Percentiles rank a stretch among this genome's conserved stretches.
phyloP scores from a whole-genome alignment of 2,113 vertebrate species.

The Jacana jacana region DNA sequence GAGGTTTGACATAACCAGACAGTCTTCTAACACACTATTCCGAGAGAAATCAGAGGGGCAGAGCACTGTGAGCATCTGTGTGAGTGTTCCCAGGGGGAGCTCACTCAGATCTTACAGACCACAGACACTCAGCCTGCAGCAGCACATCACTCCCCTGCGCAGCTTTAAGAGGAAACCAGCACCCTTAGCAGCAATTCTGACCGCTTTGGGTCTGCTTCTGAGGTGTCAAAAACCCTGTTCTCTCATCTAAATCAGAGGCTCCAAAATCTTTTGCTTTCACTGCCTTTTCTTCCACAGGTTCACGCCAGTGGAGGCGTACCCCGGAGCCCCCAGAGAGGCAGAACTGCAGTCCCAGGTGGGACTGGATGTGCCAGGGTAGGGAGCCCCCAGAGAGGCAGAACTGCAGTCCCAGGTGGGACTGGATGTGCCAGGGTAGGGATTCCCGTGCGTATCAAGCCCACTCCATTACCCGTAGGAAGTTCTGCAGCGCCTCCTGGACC shows the following conservation, averaged over 20 bases:
- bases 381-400: background rate
- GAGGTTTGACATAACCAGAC: background rate
- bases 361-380: fast-evolving
- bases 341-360: fast-evolving
- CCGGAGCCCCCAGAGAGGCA: background rate
- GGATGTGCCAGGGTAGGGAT: fast-evolving
- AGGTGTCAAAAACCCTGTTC: fast-evolving
- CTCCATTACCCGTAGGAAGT: constrained; percentile 84
- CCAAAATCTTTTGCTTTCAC: background rate
- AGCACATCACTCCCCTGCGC: fast-evolving
- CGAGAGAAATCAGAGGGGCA: background rate
- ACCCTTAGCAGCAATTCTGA: background rate
- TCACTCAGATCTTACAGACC: background rate
- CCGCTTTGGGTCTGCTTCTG: background rate
- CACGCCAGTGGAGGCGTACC: fast-evolving
- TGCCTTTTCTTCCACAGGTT: background rate
- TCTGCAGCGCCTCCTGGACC: constrained; percentile 86
- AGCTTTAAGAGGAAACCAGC: background rate
- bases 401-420: fast-evolving
- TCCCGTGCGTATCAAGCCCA: background rate
- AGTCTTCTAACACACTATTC: background rate
- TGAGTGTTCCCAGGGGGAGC: background rate
- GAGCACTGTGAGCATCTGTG: fast-evolving
- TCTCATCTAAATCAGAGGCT: fast-evolving
- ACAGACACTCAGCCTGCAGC: fast-evolving